Evolutionary conservation across 2,797 vertebrate genomes (phyloP), one percentile per base, ranked within the genome.

Genomic region (Sebastes jordani): DNA sequence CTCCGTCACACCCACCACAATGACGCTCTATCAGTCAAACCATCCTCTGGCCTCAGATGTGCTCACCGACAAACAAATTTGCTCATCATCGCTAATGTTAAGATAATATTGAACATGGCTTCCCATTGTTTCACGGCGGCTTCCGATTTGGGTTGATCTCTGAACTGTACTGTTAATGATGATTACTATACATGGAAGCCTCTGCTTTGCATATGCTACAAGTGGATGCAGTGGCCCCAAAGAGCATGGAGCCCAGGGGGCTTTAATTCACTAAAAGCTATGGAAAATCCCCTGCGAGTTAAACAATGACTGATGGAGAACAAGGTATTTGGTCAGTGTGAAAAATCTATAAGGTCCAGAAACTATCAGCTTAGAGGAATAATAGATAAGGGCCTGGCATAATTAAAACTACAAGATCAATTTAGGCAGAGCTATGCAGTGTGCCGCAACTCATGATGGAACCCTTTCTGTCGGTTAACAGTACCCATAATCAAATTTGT

Each of bases 1-100:
- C 92, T 94, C 92, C 74, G 86, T 92, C 93, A 93, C 89, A 90
- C 82, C 86, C 82, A 89, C 83, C 82, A 38, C 76, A 38, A 54
- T 76, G 89, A 82, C 34, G 67, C 85, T 81, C 81, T 59, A 89
- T 89, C 87, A 74, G 82, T 91, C 90, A 85, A 77, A 1, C 36
- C 75, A 79, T 90, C 88, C 83, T 67, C 52, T 63, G 36, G 72
- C 20, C 82, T 69, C 82, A 59, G 67, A 86, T 52, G 69, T 71
- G 78, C 72, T 74, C 78, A 32, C 68, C 11, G 71, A 83, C 64
- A 78, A 81, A 82, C 38, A 74, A 11, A 71, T 81, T 46, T 69
- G 66, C 85, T 85, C 69, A 25, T 68, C 85, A 49, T 36, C 20
- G 27, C 64, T 61, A 32, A 64, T 62, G 66, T 66, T 78, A 69